Evolutionary conservation across 2,888 invertebrate genomes (phyloP), one percentile per base, ranked within the genome.

Genomic region (Hypercompe scribonia): DNA sequence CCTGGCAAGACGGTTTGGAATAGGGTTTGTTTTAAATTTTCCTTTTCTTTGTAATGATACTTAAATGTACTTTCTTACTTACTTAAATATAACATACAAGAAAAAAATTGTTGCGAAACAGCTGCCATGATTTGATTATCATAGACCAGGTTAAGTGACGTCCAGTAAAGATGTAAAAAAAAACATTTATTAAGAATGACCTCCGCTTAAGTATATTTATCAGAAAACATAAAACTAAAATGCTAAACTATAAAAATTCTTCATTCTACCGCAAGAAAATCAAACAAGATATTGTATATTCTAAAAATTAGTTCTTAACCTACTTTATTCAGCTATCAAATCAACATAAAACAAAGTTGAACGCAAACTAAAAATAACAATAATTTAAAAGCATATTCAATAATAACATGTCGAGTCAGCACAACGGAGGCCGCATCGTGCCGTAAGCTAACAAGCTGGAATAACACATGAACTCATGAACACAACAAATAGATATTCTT

Each of bases 391-490:
- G 67, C 67, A 46, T 66, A 46, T 11, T 10, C 24, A 34, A 65
- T 65, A 65, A 34, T 34, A 54, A 54, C 33, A 54, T 24, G 46
- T 34, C 50, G 15, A 24, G n/a, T 34, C 67, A 36, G 50, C 33
- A n/a, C 33, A n/a, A n/a, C 67, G 50, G 24, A 33, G 42, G 31
- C 21, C 31, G 46, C 67, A 33, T 31, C 66, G 39, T 39, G 66
- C 66, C 33, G 31, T 31, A 24, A 65, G 36, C 34, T 34, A 50
- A 42, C n/a, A 7, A 46, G 21, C 3, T 21, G 66, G 63, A 69
- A 71, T 71, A 71, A 66, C 39, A 36, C 65, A 71, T 65, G 65
- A 58, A 28, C 28, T n/a, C 65, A 65, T 39, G 65, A 34, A 36
- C 71, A 28, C 61, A 34, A 24, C 36, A 39, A 31, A 70, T 46